Evolutionary conservation across 2,797 vertebrate species (phyloP).

Genomic region (Heliangelus exortis): DNA sequence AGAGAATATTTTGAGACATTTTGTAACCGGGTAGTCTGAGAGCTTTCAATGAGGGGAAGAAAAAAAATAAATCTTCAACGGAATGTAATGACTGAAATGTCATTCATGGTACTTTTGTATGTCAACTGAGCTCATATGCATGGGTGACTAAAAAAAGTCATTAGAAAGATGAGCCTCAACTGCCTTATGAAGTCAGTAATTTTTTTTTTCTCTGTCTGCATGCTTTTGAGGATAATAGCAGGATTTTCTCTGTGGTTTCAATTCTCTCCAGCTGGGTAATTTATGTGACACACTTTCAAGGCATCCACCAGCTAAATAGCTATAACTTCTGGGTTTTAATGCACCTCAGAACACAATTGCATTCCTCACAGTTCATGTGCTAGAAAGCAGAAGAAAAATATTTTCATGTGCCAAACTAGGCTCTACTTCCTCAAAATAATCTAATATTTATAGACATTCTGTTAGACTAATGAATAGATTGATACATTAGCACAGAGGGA

Average conservation of each 20-base stretch:
- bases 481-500: conserved; percentile 36
- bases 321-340: not conserved
- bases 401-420: conserved; percentile 57
- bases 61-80: not conserved
- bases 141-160: not conserved
- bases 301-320: conserved; percentile 25
- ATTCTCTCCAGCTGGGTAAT: conserved; percentile 29
- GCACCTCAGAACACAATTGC: not conserved
- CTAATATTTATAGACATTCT: conserved; percentile 61
- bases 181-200: not conserved
- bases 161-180: not conserved
- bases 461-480: conserved; percentile 63
- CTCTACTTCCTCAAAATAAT: conserved; percentile 51
- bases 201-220: not conserved
- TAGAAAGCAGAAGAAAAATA: conserved; percentile 31
- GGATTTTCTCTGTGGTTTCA: conserved; percentile 36
- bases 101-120: not conserved
- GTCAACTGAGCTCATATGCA: not conserved
- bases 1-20: conserved; percentile 28
- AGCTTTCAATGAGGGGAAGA: conserved; percentile 27
- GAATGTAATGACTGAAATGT: conserved; percentile 16
- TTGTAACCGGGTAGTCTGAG: not conserved
- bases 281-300: conserved; percentile 55
- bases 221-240: conserved; percentile 32
- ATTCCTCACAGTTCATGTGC: conserved; percentile 31